These are phyloP conservation scores for Brachyhypopomus gauderio DNA, from an alignment of 2,113 vertebrate species.

Conservation along the genomic window DNA sequence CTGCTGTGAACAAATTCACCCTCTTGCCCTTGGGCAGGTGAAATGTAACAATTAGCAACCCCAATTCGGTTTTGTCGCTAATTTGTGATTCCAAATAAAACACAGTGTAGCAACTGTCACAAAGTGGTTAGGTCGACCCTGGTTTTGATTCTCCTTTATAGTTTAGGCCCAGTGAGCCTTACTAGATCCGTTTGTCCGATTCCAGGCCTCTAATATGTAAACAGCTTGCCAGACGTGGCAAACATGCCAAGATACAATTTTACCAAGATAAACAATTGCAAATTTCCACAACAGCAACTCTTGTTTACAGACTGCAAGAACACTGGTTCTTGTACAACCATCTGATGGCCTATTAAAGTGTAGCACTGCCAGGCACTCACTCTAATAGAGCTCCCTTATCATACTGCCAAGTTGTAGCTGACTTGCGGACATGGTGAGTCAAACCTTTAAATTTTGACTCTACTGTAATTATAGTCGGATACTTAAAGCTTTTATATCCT, in stretches of 20 bases:
- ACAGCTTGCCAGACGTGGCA: slow-evolving; percentile 21
- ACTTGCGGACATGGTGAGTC: slow-evolving; percentile 80
- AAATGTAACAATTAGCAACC: slow-evolving; percentile 78
- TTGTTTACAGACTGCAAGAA: slow-evolving; percentile 71
- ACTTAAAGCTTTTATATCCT: slow-evolving; percentile 81
- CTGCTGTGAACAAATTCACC: slow-evolving; percentile 68
- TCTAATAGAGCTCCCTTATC: slow-evolving; percentile 70
- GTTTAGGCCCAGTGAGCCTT: background rate
- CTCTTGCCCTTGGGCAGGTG: slow-evolving; percentile 79
- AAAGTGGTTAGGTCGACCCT: slow-evolving; percentile 79
- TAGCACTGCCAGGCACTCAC: slow-evolving; percentile 62
- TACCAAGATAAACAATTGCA: slow-evolving; percentile 63
- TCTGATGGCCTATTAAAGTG: slow-evolving; percentile 71
- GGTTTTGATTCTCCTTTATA: slow-evolving; percentile 59
- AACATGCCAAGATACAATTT: slow-evolving; percentile 62
- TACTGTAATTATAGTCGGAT: slow-evolving; percentile 76
- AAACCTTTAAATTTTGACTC: slow-evolving; percentile 81
- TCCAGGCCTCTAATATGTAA: slow-evolving; percentile 29
- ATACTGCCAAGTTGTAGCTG: slow-evolving; percentile 69
- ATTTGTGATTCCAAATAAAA: slow-evolving; percentile 80
- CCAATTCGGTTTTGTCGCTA: slow-evolving; percentile 65
- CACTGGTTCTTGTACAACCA: slow-evolving; percentile 61
- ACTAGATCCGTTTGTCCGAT: background rate
- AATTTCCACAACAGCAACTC: slow-evolving; percentile 25
- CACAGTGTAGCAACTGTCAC: slow-evolving; percentile 71